These are phyloP conservation scores for Brachionus manjavacas DNA, from an alignment of 1,140 invertebrate species.

Conservation along the genomic window DNA sequence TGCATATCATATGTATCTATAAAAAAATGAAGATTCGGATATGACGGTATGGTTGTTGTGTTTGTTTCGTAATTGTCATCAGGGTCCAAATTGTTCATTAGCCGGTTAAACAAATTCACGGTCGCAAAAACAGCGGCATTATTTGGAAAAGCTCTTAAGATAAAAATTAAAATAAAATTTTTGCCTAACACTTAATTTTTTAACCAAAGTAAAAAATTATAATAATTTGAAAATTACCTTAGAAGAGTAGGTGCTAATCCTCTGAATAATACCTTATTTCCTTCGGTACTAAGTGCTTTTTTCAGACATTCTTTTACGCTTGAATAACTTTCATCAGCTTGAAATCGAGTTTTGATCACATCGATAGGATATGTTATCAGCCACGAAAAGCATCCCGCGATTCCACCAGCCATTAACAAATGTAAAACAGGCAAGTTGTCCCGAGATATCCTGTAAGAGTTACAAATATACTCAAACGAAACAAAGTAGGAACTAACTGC, in stretches of 20 bases:
- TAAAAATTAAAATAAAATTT: background rate
- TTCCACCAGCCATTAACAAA: constrained; percentile 72
- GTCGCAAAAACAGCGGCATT: constrained; percentile 40
- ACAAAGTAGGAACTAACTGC: constrained; percentile 59
- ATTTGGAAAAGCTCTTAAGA: constrained; percentile 28
- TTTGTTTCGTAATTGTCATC: background rate
- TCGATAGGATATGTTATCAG: constrained; percentile 77
- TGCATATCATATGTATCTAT: constrained; percentile 30
- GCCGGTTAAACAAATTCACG: constrained; percentile 6
- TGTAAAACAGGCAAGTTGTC: constrained; percentile 43
- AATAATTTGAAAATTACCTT: constrained; percentile 41
- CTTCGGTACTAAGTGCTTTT: constrained; percentile 70
- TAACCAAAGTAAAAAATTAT: background rate
- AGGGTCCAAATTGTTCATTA: constrained; percentile 26
- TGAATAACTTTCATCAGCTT: constrained; percentile 59
- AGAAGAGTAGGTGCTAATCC: constrained; percentile 50
- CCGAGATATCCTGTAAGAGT: constrained; percentile 62
- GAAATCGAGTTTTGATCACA: constrained; percentile 79
- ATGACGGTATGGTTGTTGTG: constrained; percentile 15
- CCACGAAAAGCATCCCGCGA: constrained; percentile 79
- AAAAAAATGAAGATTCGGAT: constrained; percentile 29
- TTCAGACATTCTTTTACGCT: constrained; percentile 54
- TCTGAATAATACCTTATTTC: constrained; percentile 58
- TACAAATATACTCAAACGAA: constrained; percentile 66
- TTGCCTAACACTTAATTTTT: no score